These are phyloP conservation scores for Holothuria glaberrima DNA, from an alignment of 35 echinoderm and acorn worm genomes.

Conservation along the genomic window DNA sequence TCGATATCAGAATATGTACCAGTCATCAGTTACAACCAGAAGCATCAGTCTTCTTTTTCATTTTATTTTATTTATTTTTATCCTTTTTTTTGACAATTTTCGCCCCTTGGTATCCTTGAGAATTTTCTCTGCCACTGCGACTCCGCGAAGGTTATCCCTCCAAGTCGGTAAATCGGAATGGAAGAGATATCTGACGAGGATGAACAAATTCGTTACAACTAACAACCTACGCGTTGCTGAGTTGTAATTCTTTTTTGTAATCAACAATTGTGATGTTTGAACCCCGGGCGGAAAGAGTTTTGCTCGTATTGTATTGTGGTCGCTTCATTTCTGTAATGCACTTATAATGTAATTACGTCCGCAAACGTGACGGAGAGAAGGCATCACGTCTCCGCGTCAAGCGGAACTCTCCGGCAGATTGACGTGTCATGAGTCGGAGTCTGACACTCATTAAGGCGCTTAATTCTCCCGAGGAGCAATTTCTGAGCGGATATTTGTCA, in stretches of 20 bases:
- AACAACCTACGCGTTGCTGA: slow-evolving; percentile 12
- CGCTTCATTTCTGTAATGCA: slow-evolving; percentile 46
- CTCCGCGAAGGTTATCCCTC: not conserved
- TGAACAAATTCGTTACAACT: not conserved
- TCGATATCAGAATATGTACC: not conserved
- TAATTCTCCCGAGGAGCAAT: slow-evolving; percentile 40
- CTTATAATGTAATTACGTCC: slow-evolving; percentile 47
- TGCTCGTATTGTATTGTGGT: not conserved
- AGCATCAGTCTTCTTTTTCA: not conserved
- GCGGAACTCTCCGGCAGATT: slow-evolving; percentile 19
- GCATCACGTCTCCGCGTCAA: not conserved
- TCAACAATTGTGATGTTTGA: slow-evolving; percentile 35
- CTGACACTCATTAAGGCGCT: slow-evolving; percentile 45
- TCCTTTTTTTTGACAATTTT: not conserved
- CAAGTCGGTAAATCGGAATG: too few species aligned
- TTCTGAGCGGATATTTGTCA: not conserved
- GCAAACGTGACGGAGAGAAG: slow-evolving; percentile 4
- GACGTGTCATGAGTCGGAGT: not conserved
- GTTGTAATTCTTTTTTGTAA: not conserved
- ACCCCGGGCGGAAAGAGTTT: slow-evolving; percentile 15
- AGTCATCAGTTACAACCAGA: not conserved
- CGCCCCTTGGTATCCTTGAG: not conserved
- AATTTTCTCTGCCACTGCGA: not conserved
- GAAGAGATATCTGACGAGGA: too few species aligned
- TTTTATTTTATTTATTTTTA: slow-evolving; percentile 5